Evolutionary conservation across 2,797 vertebrate species (phyloP).

Genomic region (Anguilla marmorata): DNA sequence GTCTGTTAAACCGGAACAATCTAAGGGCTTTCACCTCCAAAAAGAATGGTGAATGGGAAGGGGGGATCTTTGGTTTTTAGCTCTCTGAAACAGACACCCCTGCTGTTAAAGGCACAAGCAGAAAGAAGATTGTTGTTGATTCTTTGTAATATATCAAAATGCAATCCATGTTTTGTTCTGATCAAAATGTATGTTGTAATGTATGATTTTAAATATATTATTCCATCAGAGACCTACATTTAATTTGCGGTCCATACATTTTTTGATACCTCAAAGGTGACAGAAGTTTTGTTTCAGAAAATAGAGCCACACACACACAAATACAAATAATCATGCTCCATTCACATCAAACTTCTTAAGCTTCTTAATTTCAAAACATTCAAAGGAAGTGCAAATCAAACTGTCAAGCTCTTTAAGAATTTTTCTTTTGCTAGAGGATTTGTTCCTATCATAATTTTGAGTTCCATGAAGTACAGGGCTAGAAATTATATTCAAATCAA

Average conservation of each 20-base stretch:
- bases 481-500: not conserved
- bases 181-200: too few species aligned
- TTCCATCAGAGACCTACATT: not conserved
- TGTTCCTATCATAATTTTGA: not conserved
- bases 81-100: not conserved
- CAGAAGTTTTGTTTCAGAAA: not conserved
- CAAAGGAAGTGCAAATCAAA: not conserved
- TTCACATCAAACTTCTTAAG: not conserved
- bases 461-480: not conserved
- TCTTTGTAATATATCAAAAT: not conserved
- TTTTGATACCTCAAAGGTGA: not conserved
- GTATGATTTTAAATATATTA: not conserved
- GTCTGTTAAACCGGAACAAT: conserved; percentile 16
- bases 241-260: not conserved
- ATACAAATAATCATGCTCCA: not conserved
- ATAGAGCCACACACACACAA: not conserved
- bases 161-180: too few species aligned
- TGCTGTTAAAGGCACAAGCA: not conserved
- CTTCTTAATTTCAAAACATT: not conserved
- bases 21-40: conserved; percentile 1
- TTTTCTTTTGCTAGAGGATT: not conserved
- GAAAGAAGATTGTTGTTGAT: not conserved
- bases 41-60: not conserved
- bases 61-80: not conserved
- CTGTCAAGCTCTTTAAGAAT: not conserved